phyloP scores from a whole-genome alignment of 2,797 vertebrate genomes.

The Brachyrhaphis roseni region DNA sequence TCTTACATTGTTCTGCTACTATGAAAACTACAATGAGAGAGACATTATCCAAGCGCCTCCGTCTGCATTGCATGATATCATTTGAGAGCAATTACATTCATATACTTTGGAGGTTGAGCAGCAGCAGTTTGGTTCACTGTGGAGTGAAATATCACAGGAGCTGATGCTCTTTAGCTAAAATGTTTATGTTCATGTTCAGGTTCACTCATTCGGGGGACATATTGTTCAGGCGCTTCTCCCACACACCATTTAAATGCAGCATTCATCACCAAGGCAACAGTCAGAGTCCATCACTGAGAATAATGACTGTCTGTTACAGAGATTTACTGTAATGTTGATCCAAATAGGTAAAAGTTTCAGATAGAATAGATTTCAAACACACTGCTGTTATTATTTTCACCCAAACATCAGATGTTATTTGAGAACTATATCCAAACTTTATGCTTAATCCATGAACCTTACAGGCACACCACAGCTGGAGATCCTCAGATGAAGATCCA shows the following conservation, averaged over 20 bases:
- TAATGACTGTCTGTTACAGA: background rate
- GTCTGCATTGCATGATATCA: conserved; percentile 10
- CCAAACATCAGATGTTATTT: background rate
- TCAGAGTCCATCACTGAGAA: conserved; percentile 23
- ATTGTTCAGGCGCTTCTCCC: conserved; percentile 3
- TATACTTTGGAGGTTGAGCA: background rate
- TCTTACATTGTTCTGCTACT: conserved; percentile 17
- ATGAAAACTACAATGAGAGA: conserved; percentile 45
- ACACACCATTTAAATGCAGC: conserved; percentile 1
- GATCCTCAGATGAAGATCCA: background rate
- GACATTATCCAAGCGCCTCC: conserved; percentile 35
- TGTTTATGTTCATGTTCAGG: conserved; percentile 23
- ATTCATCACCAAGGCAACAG: conserved; percentile 20
- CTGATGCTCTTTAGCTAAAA: conserved; percentile 24
- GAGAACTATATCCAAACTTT: background rate
- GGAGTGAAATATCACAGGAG: conserved; percentile 28
- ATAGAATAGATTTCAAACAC: conserved; percentile 6
- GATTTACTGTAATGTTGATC: conserved; percentile 8
- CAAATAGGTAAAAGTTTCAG: background rate
- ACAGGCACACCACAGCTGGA: background rate
- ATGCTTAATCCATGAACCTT: background rate
- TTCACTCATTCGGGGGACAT: conserved; percentile 18
- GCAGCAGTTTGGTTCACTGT: background rate
- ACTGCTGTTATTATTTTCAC: conserved; percentile 1
- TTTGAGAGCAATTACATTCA: conserved; percentile 30